A percentile compares a stretch with the other conserved stretches of the same genome.
Conservation (phyloP, 2,888 invertebrate species). For the Automeris io region DNA sequence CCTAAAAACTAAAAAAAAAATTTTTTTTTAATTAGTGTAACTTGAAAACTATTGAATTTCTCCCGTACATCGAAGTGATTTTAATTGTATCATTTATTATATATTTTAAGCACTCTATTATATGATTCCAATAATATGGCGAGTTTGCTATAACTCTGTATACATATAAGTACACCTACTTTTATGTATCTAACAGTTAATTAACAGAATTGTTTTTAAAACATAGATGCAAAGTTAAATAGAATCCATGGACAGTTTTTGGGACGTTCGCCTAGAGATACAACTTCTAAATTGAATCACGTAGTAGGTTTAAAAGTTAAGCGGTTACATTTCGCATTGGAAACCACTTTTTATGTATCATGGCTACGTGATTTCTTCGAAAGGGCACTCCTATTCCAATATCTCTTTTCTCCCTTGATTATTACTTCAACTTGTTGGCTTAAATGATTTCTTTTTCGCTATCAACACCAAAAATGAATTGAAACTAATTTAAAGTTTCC, state of each 20-base stretch:
- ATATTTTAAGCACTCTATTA: no score
- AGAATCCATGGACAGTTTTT: conserved; percentile 60
- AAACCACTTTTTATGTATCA: conserved; percentile 65
- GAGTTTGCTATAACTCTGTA: no score
- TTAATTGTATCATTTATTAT: no score
- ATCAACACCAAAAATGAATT: background rate
- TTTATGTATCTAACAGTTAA: no score
- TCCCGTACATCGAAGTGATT: no score
- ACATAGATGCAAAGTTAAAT: conserved; percentile 61
- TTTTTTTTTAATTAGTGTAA: no score
- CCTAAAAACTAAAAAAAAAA: no score
- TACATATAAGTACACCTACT: no score
- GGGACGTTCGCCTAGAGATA: conserved; percentile 46
- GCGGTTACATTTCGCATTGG: conserved; percentile 65
- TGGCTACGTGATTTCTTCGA: conserved; percentile 60
- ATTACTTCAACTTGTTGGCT: conserved; percentile 51
- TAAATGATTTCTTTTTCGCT: conserved; percentile 30
- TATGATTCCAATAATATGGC: no score
- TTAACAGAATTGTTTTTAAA: conserved; percentile 40
- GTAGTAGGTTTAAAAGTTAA: conserved; percentile 75
- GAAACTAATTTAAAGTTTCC: background rate
- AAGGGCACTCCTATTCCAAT: conserved; percentile 49
- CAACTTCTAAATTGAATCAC: conserved; percentile 74
- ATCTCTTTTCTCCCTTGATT: conserved; percentile 47
- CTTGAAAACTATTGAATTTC: no score